Base-by-base conservation (phyloP, 2,797 vertebrate species). In the Kryptopterus vitreolus region DNA sequence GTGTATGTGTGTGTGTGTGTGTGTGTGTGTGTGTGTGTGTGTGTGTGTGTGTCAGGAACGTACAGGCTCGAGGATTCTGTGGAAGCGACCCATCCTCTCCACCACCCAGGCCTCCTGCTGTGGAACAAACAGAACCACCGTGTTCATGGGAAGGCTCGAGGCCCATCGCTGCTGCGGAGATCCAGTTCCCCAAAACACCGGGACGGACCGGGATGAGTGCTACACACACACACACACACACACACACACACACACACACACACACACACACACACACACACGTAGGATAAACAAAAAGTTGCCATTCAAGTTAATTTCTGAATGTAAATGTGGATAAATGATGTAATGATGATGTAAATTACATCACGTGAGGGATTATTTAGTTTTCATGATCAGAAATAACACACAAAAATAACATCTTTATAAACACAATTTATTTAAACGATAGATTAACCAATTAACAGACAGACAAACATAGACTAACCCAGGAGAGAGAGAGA, bases 81-180 rank as follows among this genome's bases (percentile, higher is more conserved):
- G 94, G 86, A 98, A 99, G 81, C 93, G 93, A 26, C 98, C 98
- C 98, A 99, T 99, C 82, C 97, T 93, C 91, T 99, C 97, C 86
- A 99, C 95, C 84, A 99, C 96, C 98, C 98, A 99, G 78, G 97
- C 96, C 82, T 99, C 97, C 89, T 99, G 97, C 82, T 99, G 97
- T 0, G 97, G 97, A 73, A 99, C 98, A 63, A 99, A 99, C 78
- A 99, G 93, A 24, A 98, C 84, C 82, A 96, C 90, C 0, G 97
- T 97, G 92, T 99, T 99, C 90, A 97, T 82, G 61, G 97, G 98
- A 35, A 97, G 88, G 74, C 92, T 93, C 0, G 97, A 98, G 0
- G 94, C 93, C 90, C 92, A 92, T 84, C 96, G 90, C 87, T 88
- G 89, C 87, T 88, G 90, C 1, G 94, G 94, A 31, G 83, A 90